These are phyloP conservation scores for Galaxea fascicularis DNA, from an alignment of 92 coral and sea anemone species.

Conservation along the genomic window DNA sequence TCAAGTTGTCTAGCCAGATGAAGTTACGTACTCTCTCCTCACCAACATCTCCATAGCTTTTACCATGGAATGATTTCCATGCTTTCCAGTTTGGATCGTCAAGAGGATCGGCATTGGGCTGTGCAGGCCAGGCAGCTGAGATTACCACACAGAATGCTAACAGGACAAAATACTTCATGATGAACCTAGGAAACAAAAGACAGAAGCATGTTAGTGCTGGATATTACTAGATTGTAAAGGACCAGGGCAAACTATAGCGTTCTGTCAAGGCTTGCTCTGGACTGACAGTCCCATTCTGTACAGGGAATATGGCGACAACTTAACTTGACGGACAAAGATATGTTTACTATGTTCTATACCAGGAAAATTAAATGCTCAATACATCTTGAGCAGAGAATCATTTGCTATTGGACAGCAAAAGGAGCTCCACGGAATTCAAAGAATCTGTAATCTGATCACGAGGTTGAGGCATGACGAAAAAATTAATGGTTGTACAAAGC, in stretches of 20 bases:
- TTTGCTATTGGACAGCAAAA: too few relatives aligned
- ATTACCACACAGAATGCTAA: conserved; percentile 39
- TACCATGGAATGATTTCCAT: conserved; percentile 85
- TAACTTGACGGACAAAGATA: not conserved
- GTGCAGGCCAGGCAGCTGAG: conserved; percentile 33
- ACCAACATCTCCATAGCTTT: conserved; percentile 58
- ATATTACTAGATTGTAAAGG: too few relatives aligned
- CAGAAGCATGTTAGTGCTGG: not conserved
- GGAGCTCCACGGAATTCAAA: not conserved
- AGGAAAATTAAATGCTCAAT: not conserved
- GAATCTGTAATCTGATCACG: conserved; percentile 1
- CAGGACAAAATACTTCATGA: conserved; percentile 56
- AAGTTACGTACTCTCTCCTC: conserved; percentile 88
- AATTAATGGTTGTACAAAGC: not conserved
- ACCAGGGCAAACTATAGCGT: too few relatives aligned
- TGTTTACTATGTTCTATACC: not conserved
- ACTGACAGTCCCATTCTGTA: too few relatives aligned
- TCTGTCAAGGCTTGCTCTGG: not conserved
- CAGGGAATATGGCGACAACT: too few relatives aligned
- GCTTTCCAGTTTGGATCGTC: conserved; percentile 85
- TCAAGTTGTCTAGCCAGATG: conserved; percentile 90
- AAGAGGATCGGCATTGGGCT: conserved; percentile 46
- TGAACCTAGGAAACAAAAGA: conserved; percentile 13
- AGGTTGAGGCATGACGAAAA: too few relatives aligned
- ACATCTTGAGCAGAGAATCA: too few relatives aligned